Percentiles rank a stretch among this genome's conserved stretches.
Conservation (phyloP, 2,888 invertebrate species). For the Listrodromus nycthemerus region DNA sequence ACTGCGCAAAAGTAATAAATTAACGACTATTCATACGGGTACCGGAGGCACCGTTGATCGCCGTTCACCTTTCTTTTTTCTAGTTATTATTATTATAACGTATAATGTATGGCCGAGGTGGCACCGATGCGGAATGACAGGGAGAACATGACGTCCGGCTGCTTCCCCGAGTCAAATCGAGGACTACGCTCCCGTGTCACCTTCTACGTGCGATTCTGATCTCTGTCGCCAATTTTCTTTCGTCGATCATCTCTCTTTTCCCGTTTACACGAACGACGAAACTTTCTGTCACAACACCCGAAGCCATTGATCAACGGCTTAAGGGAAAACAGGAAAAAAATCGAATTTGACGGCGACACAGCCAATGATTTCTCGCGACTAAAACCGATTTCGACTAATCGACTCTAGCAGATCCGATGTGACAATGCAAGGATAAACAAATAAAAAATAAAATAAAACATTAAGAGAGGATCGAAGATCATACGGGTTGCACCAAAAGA, state of each 20-base stretch:
- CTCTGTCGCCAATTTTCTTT: conserved; percentile 1
- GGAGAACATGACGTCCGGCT: not conserved
- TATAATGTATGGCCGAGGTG: conserved; percentile 23
- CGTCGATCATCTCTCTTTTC: conserved; percentile 1
- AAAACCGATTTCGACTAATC: conserved; percentile 5
- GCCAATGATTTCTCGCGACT: conserved; percentile 12
- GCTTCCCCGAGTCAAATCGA: conserved; percentile 15
- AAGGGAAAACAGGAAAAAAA: not conserved
- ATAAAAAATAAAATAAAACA: not conserved
- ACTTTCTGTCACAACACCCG: conserved; percentile 7
- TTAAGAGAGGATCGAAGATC: not conserved
- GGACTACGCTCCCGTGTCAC: not conserved
- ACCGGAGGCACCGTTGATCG: conserved; percentile 35
- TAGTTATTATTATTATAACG: no score
- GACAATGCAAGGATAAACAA: conserved; percentile 8
- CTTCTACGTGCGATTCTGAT: not conserved
- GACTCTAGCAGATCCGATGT: not conserved
- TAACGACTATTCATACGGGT: conserved; percentile 77
- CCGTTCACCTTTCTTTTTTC: conserved; percentile 11
- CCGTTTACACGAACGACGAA: not conserved
- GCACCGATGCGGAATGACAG: conserved; percentile 41
- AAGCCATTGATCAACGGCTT: conserved; percentile 46
- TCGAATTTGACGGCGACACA: not conserved
- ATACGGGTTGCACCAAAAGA: conserved; percentile 6
- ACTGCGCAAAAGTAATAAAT: conserved; percentile 72